A percentile compares a stretch with the other conserved stretches of the same genome.
phyloP scores from a whole-genome alignment of 2,888 invertebrate species.

The Pristionchus fissidentatus region DNA sequence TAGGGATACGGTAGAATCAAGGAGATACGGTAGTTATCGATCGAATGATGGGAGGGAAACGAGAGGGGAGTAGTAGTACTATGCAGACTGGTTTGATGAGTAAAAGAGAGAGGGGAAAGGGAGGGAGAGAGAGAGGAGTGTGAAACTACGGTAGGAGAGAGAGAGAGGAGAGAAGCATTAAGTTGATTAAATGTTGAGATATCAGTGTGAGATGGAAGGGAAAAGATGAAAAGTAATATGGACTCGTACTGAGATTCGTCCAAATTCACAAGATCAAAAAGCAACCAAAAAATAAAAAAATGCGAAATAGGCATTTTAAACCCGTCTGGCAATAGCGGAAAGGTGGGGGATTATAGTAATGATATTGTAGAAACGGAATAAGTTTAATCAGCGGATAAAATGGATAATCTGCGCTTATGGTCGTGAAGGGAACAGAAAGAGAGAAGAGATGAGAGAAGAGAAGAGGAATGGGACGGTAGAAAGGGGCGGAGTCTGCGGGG shows the following conservation, averaged over 20 bases:
- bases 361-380: too few species aligned
- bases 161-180: slow-evolving; percentile 5
- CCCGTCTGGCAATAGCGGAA: not conserved
- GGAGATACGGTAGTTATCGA: slow-evolving; percentile 27
- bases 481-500: not conserved
- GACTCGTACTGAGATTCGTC: not conserved
- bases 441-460: not conserved
- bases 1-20: not conserved
- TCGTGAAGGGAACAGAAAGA: not conserved
- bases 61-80: not conserved
- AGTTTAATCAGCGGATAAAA: too few species aligned
- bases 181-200: not conserved
- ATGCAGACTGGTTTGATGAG: not conserved
- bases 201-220: not conserved
- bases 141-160: slow-evolving; percentile 18
- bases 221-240: not conserved
- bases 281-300: too few species aligned
- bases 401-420: too few species aligned
- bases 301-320: not conserved
- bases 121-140: not conserved
- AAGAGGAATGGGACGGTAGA: not conserved
- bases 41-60: not conserved
- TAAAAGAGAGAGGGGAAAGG: not conserved
- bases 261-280: too few species aligned
- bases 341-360: not conserved